Conservation (phyloP, 1,140 invertebrate species). For the Drosophila ficusphila region DNA sequence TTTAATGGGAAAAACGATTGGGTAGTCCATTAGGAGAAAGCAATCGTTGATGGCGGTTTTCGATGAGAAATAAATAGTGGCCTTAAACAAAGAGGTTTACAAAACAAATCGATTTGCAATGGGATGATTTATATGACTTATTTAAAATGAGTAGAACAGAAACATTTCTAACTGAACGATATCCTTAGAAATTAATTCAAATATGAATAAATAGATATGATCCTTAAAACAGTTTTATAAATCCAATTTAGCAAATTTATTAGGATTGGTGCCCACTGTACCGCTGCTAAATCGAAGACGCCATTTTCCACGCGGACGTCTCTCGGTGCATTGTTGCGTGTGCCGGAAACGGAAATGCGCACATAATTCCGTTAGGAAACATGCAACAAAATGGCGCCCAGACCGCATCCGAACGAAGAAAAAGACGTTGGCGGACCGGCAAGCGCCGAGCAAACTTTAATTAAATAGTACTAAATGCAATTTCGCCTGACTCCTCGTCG, state of each 20-base stretch:
- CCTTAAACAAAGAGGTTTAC: too few relatives aligned
- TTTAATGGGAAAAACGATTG: not conserved
- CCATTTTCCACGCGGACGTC: constrained; percentile 18
- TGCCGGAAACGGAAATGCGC: constrained; percentile 72
- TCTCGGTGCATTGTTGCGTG: constrained; percentile 51
- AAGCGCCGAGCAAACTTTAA: constrained; percentile 52
- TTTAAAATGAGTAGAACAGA: too few relatives aligned
- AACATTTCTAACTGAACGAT: too few relatives aligned
- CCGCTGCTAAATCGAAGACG: constrained; percentile 15
- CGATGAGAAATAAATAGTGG: not conserved
- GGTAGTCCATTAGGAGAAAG: not conserved
- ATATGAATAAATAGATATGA: too few relatives aligned
- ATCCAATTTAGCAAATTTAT: too few relatives aligned
- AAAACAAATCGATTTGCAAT: too few relatives aligned
- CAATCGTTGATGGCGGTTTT: not conserved
- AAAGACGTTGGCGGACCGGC: not conserved
- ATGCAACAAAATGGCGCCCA: constrained; percentile 47
- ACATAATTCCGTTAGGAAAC: constrained; percentile 67
- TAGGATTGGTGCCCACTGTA: too few relatives aligned
- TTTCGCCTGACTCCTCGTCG: constrained; percentile 32
- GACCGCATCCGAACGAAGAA: not conserved
- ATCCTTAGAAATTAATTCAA: too few relatives aligned
- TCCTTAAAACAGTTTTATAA: too few relatives aligned
- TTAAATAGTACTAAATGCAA: constrained; percentile 70
- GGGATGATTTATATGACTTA: too few relatives aligned